A percentile compares a stretch with the other conserved stretches of the same genome.
Evolutionary conservation across 2,113 vertebrate species (phyloP).

Genomic region (Leucopternis melanops): DNA sequence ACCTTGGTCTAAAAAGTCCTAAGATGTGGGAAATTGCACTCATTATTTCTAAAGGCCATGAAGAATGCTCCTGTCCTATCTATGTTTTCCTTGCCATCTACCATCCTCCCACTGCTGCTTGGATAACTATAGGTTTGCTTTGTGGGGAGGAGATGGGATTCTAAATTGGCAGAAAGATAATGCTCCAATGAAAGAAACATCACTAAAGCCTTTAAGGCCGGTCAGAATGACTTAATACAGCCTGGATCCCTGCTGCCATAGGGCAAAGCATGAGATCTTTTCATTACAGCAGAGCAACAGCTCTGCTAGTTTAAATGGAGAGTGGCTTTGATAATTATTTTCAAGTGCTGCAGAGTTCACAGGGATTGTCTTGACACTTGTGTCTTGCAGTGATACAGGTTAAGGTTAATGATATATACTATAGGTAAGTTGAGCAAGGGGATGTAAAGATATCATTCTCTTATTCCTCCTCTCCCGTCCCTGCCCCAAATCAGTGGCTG

Average conservation of each 20-base stretch:
- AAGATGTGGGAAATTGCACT: background rate
- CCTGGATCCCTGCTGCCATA: background rate
- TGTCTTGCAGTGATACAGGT: background rate
- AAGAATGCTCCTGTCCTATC: background rate
- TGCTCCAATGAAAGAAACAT: background rate
- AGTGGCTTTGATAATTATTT: background rate
- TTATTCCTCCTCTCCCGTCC: background rate
- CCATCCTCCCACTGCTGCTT: background rate
- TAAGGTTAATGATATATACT: background rate
- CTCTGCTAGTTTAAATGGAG: background rate
- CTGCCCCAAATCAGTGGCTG: background rate
- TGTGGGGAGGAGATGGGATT: background rate
- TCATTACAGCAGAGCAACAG: background rate
- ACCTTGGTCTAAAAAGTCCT: background rate
- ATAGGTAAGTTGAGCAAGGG: background rate
- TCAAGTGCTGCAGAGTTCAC: background rate
- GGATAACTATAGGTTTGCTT: background rate
- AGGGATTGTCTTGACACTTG: background rate
- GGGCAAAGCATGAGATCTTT: slow-evolving; percentile 4
- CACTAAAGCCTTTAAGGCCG: background rate
- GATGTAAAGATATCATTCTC: background rate
- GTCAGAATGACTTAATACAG: slow-evolving; percentile 1
- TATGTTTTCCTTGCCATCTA: background rate
- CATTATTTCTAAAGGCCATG: background rate
- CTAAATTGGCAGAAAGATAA: slow-evolving; percentile 24